These are phyloP conservation scores for Tigriopus californicus DNA, from an alignment of 2,888 invertebrate genomes.

Conservation along the genomic window DNA sequence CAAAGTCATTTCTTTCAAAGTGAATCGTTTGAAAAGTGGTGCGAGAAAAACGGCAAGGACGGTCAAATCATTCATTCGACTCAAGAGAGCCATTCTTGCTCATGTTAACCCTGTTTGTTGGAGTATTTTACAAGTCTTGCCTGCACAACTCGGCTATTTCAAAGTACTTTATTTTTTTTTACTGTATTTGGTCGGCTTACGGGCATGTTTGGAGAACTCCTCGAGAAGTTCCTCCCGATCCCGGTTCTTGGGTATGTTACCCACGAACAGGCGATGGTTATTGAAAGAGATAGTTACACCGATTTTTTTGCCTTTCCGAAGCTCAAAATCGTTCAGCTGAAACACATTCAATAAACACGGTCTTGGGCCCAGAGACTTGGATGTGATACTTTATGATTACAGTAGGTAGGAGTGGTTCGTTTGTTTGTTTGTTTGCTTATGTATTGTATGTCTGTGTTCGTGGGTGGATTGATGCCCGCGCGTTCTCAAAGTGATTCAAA, in stretches of 20 bases:
- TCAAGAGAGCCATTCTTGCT: too few species aligned
- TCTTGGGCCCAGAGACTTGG: background rate
- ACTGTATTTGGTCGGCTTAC: slow-evolving; percentile 48
- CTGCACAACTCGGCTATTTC: background rate
- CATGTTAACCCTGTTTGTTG: too few species aligned
- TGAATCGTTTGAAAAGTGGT: too few species aligned
- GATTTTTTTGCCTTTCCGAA: slow-evolving; percentile 97
- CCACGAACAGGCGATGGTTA: slow-evolving; percentile 99
- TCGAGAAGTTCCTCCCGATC: slow-evolving; percentile 97
- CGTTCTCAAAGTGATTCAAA: background rate
- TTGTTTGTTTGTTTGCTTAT: background rate
- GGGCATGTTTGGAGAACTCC: slow-evolving; percentile 98
- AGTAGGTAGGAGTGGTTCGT: background rate
- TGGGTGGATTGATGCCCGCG: background rate
- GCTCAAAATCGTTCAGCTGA: slow-evolving; percentile 99
- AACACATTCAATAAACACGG: slow-evolving; percentile 33
- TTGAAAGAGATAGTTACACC: slow-evolving; percentile 98
- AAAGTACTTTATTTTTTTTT: slow-evolving; percentile 20
- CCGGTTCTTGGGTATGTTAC: slow-evolving; percentile 99
- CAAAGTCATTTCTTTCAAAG: too few species aligned
- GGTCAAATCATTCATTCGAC: too few species aligned
- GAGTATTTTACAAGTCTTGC: too few species aligned
- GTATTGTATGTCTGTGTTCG: background rate
- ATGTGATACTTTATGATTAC: background rate
- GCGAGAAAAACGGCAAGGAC: too few species aligned